Conservation (phyloP, 2,888 invertebrate species). For the Xanthia icteritia region DNA sequence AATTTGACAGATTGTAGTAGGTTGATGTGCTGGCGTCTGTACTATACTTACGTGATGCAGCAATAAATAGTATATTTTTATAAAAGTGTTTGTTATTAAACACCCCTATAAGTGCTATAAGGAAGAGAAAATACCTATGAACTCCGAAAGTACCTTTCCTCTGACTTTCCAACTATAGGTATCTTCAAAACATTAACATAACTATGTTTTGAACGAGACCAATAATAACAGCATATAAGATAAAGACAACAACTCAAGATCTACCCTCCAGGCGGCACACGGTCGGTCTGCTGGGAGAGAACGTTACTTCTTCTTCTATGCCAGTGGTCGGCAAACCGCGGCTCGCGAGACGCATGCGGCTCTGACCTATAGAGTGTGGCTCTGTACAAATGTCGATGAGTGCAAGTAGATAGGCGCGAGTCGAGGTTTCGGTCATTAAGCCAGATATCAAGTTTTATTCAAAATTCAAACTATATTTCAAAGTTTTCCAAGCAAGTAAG, state of each 20-base stretch:
- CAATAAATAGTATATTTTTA: slow-evolving; percentile 53
- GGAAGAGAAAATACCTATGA: not conserved
- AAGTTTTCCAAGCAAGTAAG: too few species aligned
- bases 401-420: too few species aligned
- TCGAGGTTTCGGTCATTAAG: too few species aligned
- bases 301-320: not conserved
- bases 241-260: not conserved
- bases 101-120: slow-evolving; percentile 2
- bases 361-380: too few species aligned
- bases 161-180: not conserved
- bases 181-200: not conserved
- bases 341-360: too few species aligned
- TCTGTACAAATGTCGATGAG: too few species aligned
- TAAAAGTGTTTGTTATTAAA: slow-evolving; percentile 47
- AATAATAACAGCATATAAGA: not conserved
- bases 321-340: too few species aligned
- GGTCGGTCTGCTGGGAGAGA: not conserved
- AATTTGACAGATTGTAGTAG: too few species aligned
- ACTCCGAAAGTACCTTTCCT: not conserved
- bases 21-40: too few species aligned
- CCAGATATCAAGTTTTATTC: too few species aligned
- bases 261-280: not conserved
- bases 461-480: too few species aligned
- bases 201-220: not conserved
- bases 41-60: slow-evolving; percentile 12